A percentile compares a stretch with the other conserved stretches of the same genome.
These are phyloP conservation scores for Gambusia affinis DNA, from an alignment of 2,113 vertebrate genomes.

Conservation along the genomic window DNA sequence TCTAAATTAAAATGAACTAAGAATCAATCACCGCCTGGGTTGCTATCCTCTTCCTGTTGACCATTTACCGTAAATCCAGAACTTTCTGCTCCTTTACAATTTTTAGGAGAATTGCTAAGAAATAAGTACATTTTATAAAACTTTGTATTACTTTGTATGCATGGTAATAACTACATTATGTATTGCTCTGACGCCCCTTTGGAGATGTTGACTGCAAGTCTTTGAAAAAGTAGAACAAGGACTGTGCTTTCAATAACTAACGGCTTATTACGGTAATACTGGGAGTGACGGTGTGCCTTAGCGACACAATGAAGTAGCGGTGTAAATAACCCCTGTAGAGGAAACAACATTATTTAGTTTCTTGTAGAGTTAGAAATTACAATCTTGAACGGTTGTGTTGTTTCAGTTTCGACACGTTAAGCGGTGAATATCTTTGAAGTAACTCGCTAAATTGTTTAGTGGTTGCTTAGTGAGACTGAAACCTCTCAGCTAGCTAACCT, in stretches of 20 bases:
- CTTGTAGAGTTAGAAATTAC: background rate
- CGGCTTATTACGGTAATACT: background rate
- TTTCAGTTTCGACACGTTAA: background rate
- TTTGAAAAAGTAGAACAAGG: background rate
- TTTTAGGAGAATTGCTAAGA: background rate
- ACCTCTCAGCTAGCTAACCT: conserved; percentile 14
- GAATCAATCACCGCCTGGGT: no score
- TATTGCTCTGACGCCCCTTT: background rate
- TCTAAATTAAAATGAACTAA: no score
- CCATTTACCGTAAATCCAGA: background rate
- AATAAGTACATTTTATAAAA: background rate
- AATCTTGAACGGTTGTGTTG: background rate
- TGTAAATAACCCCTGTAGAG: conserved; percentile 11
- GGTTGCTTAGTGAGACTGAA: background rate
- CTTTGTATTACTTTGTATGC: background rate
- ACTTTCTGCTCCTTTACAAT: background rate
- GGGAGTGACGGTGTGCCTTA: background rate
- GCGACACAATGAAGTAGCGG: conserved; percentile 50
- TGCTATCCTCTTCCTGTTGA: no score
- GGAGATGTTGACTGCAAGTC: background rate
- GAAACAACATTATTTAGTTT: background rate
- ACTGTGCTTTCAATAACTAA: no score
- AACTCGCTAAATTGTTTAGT: background rate
- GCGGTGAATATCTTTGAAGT: background rate
- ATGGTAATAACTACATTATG: background rate